Evolutionary conservation across 2,797 vertebrate species (phyloP), one percentile per base, ranked within the genome.

Genomic region (Babyrousa celebensis): DNA sequence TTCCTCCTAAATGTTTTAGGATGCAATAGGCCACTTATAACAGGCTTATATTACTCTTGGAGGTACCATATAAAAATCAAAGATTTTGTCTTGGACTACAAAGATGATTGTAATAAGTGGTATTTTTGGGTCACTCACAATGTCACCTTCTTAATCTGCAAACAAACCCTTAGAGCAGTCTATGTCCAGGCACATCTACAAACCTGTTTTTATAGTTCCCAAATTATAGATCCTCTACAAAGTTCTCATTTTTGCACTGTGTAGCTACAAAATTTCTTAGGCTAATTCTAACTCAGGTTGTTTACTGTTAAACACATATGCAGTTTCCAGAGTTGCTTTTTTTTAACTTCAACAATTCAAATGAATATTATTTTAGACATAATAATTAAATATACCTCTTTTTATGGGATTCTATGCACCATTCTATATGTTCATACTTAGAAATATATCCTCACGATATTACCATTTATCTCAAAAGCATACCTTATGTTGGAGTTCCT

Each of bases 341-440:
- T 85, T 77, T 84, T 72, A 7, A 17, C 17, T 36, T 89, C 32
- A 14, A 80, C 40, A 72, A 75, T 75, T 68, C 77, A 6, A 95
- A 91, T 63, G 12, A 88, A 63, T 56, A 52, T 74, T 85, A 67
- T 72, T 96, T 96, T 92, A 84, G 70, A 88, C 62, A 60, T 68
- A 85, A 79, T 36, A 86, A 86, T 86, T 71, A 71, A 84, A 91
- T 85, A 52, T 91, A 58, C 18, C n/a, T 48, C 9, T 23, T n/a
- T 21, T 78, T 93, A 75, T 72, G 65, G 36, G 71, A 94, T 54
- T 94, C 54, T 58, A n/a, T 72, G 60, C 74, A 74, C 20, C 4
- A 52, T 83, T 74, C 25, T 67, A 32, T 54, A 62, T 62, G 79
- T 91, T 94, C 14, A 88, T 43, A 43, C 25, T 84, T 71, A 88